Percentiles rank a stretch among this genome's conserved stretches.
Evolutionary conservation across 2,888 invertebrate species (phyloP).

Genomic region (Heliconius sara): DNA sequence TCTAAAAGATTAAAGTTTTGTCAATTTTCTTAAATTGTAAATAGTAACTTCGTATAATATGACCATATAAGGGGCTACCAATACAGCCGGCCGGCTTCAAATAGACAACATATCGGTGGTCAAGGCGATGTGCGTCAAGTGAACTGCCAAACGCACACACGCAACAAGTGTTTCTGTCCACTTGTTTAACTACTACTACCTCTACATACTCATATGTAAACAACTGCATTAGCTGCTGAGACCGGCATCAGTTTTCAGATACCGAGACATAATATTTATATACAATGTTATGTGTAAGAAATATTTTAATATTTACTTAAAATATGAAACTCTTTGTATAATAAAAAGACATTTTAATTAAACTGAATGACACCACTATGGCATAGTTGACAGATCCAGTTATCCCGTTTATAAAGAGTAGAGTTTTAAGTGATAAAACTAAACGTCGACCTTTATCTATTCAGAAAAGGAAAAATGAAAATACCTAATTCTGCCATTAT

Average conservation of each 20-base stretch:
- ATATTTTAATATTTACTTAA: neutral
- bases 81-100: neutral
- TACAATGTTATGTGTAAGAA: neutral
- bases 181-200: neutral
- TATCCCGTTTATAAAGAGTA: neutral
- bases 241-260: neutral
- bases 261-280: neutral
- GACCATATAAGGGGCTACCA: constrained; percentile 6
- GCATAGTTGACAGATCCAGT: neutral
- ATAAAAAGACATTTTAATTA: neutral
- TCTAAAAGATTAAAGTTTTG: too few relatives aligned
- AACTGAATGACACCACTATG: neutral
- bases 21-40: neutral
- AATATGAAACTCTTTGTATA: neutral
- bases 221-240: neutral
- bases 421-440: neutral
- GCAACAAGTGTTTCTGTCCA: neutral
- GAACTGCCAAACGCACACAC: constrained; percentile 3
- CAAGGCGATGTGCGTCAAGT: neutral
- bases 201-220: neutral
- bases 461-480: neutral
- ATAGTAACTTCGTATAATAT: neutral
- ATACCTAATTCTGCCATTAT: neutral
- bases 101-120: neutral
- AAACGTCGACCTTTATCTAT: neutral